Evolutionary conservation across 2,113 vertebrate species (phyloP).

Genomic region (Rhynchopsitta pachyrhyncha): DNA sequence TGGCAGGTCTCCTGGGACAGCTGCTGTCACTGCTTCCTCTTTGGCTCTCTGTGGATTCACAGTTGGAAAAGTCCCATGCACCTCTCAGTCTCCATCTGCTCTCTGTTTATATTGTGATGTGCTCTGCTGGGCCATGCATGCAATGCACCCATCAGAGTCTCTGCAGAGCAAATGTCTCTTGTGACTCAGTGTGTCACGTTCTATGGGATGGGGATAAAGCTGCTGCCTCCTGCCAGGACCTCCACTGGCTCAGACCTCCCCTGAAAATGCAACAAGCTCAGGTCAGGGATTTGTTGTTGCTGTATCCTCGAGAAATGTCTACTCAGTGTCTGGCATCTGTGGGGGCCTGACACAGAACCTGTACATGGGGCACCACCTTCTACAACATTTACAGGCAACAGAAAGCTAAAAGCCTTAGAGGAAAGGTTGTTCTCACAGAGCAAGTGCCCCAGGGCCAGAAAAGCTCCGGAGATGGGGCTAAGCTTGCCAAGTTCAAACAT

Average conservation of each 20-base stretch:
- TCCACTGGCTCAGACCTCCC: neutral
- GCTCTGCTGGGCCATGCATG: accelerated
- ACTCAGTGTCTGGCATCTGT: neutral
- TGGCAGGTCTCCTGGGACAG: neutral
- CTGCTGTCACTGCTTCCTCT: neutral
- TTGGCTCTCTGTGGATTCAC: neutral
- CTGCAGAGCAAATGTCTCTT: neutral
- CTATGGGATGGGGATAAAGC: accelerated
- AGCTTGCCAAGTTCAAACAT: neutral
- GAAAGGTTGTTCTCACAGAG: neutral
- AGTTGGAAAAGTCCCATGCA: neutral
- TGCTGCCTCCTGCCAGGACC: neutral
- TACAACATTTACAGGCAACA: neutral
- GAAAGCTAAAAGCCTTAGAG: neutral
- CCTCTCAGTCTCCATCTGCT: neutral
- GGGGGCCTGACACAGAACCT: neutral
- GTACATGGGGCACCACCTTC: neutral
- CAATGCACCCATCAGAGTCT: neutral
- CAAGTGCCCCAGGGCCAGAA: neutral
- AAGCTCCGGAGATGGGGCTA: neutral
- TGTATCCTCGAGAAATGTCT: neutral
- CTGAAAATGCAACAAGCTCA: neutral
- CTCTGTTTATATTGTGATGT: neutral
- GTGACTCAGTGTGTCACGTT: accelerated
- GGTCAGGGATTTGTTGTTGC: neutral